These are phyloP conservation scores for Heliconius nattereri DNA, from an alignment of 1,140 invertebrate species.

Conservation along the genomic window DNA sequence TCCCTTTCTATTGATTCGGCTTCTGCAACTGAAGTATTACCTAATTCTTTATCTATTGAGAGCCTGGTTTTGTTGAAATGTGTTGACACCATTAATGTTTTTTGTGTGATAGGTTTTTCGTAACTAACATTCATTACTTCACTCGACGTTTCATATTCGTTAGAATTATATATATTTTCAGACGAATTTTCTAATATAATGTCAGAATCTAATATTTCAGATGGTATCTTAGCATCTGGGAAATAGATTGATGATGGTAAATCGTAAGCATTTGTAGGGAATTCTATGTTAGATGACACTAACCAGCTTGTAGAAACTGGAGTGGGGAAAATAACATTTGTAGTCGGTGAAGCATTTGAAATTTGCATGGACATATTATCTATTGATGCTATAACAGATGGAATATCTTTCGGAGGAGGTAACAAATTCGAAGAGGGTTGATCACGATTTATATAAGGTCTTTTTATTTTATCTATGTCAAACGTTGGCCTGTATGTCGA, in stretches of 20 bases:
- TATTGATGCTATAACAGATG: constrained; percentile 50
- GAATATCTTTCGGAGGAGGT: constrained; percentile 65
- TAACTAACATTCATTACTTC: constrained; percentile 45
- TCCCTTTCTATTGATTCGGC: constrained; percentile 33
- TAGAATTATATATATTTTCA: constrained; percentile 53
- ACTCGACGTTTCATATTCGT: constrained; percentile 49
- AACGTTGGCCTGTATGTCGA: constrained; percentile 75
- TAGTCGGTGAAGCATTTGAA: constrained; percentile 41
- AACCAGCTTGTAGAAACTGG: constrained; percentile 72
- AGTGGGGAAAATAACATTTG: constrained; percentile 69
- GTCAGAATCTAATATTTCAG: constrained; percentile 43
- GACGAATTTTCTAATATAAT: constrained; percentile 50
- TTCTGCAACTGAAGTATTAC: neutral
- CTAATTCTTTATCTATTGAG: constrained; percentile 9
- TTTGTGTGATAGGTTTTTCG: constrained; percentile 44
- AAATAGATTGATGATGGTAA: constrained; percentile 57
- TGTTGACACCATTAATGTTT: constrained; percentile 38
- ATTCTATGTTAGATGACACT: constrained; percentile 69
- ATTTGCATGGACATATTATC: constrained; percentile 37
- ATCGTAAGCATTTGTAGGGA: constrained; percentile 55
- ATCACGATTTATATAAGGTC: constrained; percentile 62
- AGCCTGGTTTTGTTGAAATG: constrained; percentile 9
- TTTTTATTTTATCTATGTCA: constrained; percentile 68
- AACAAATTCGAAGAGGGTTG: constrained; percentile 68
- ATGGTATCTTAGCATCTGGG: constrained; percentile 46